Evolutionary conservation across 2,113 vertebrate genomes (phyloP).

Genomic region (Pluvianellus socialis): DNA sequence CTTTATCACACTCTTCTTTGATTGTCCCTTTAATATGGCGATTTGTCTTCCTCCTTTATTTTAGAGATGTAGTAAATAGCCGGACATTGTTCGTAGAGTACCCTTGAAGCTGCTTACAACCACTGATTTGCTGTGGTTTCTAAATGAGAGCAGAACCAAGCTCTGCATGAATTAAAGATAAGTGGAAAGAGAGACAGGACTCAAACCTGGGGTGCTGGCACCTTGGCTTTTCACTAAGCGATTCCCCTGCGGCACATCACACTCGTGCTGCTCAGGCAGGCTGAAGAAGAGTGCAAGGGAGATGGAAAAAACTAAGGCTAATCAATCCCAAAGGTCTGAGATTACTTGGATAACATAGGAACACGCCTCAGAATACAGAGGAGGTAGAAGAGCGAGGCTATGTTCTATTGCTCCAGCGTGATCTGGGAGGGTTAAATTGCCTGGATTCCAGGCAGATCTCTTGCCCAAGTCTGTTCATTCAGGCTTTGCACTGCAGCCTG

Average conservation of each 20-base stretch:
- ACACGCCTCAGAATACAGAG: neutral
- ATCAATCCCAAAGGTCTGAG: neutral
- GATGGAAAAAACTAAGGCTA: neutral
- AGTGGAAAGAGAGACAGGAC: neutral
- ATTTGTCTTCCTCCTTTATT: neutral
- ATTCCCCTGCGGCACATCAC: neutral
- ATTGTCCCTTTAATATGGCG: neutral
- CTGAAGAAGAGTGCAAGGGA: neutral
- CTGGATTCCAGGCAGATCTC: slow-evolving; percentile 28
- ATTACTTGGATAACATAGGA: neutral
- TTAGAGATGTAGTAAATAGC: neutral
- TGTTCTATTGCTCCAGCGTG: neutral
- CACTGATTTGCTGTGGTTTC: neutral
- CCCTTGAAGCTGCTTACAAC: neutral
- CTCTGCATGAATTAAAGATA: neutral
- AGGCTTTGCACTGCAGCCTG: neutral
- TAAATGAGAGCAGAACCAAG: neutral
- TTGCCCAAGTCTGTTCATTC: slow-evolving; percentile 10
- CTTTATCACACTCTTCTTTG: neutral
- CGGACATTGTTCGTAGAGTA: neutral
- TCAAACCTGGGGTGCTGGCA: neutral
- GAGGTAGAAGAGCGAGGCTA: neutral
- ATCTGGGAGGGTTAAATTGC: neutral
- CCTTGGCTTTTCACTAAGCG: neutral
- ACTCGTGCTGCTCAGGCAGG: neutral